Percentiles rank a stretch among this genome's conserved stretches.
Conservation (phyloP, 2,888 invertebrate species). For the Eupithecia pulchellata region DNA sequence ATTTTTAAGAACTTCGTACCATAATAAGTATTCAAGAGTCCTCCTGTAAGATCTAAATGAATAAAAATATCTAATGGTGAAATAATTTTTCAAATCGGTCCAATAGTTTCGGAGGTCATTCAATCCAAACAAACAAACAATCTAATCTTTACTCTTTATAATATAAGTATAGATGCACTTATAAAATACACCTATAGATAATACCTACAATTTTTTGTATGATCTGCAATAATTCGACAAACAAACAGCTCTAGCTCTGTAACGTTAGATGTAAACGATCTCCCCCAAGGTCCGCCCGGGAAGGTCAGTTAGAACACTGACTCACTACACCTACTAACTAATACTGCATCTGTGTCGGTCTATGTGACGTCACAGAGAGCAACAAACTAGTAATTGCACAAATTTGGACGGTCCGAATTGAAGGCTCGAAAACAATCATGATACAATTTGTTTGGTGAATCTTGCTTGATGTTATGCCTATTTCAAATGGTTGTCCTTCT, state of each 20-base stretch:
- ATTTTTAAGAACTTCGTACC: not conserved
- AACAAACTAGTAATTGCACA: not conserved
- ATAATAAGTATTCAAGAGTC: not conserved
- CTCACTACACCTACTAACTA: constrained; percentile 13
- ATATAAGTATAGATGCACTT: too few species aligned
- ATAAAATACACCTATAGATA: too few species aligned
- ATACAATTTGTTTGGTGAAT: not conserved
- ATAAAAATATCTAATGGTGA: not conserved
- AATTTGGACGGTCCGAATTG: not conserved
- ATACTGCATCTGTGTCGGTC: constrained; percentile 12
- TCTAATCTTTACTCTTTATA: too few species aligned
- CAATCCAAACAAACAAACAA: too few species aligned
- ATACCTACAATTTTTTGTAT: not conserved
- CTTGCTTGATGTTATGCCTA: not conserved
- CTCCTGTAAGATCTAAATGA: not conserved
- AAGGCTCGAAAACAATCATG: not conserved
- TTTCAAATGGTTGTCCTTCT: not conserved
- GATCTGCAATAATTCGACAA: not conserved
- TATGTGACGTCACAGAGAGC: constrained; percentile 21
- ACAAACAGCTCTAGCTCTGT: constrained; percentile 3
- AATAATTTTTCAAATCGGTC: too few species aligned
- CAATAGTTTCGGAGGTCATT: too few species aligned
- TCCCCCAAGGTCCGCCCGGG: constrained; percentile 22
- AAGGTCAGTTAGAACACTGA: constrained; percentile 32
- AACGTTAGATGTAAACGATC: constrained; percentile 26